Evolutionary conservation across 2,797 vertebrate species (phyloP), one percentile per base, ranked within the genome.

Genomic region (Enteromius viviparus): DNA sequence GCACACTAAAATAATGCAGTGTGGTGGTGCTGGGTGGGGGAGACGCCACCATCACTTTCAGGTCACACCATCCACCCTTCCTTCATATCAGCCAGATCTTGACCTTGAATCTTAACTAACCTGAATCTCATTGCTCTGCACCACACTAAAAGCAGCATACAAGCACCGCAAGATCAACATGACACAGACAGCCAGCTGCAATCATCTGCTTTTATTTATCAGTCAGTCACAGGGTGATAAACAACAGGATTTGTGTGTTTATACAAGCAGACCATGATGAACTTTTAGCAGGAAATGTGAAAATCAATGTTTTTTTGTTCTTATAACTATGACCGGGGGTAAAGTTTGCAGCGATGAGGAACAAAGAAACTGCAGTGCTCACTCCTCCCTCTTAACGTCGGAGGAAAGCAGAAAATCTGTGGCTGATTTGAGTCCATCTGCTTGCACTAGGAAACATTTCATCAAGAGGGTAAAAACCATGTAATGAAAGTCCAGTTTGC

Each of bases 41-140:
- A 49, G 12, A 62, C 4, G 23, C 34, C 17, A 10, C 34, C 10
- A 6, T 23, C 23, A 42, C 17, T 32, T n/a, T 26, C 29, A 70
- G 40, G 81, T 60, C 81, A 69, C 47, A 32, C 34, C 60, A 64
- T 32, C 60, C 60, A 32, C 14, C 6, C 26, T 32, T 64, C 15
- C 65, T 70, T 78, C 47, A 64, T 51, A 65, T 81, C 45, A 53
- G 55, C n/a, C 55, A 47, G 21, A 51, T 71, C 68, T 69, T 79
- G 62, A 86, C 76, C 76, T 79, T 83, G 81, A 83, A 86, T 86
- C 70, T 37, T 80, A 68, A 86, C 76, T 86, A 76, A 9, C 4
- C 14, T 19, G 42, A 23, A 60, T 80, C 37, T 21, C 21, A 23
- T 68, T 62, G 42, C 64, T 69, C 64, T 49, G 49, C 62, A 60